Evolutionary conservation across 2,888 invertebrate genomes (phyloP), one percentile per base, ranked within the genome.

Genomic region (Noctua janthe): DNA sequence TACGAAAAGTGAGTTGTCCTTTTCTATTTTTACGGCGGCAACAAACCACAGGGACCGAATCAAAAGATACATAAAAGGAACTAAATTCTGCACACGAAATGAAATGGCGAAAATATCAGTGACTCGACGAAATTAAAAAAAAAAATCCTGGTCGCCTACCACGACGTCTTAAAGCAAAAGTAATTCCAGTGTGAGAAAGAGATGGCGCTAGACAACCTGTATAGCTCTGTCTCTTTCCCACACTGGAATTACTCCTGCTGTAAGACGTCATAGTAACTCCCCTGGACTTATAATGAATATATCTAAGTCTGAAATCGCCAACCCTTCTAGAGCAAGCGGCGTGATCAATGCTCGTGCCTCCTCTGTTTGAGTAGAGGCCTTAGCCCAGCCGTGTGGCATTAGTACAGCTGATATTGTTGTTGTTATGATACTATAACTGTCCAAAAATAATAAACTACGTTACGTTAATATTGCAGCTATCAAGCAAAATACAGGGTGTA

Each of bases 401-500:
- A n/a, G 11, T 39, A 59, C 54, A 5, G 59, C 29, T 62, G 59
- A 29, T 29, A 62, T 29, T 62, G 59, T 29, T 59, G 1, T 59
- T 62, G 15, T 29, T 15, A 62, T 29, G 59, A 29, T 29, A 62
- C 23, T 56, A 10, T 56, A 20, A 17, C 54, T 56, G 0, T 56
- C 23, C 23, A 56, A 23, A 56, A 56, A 56, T 56, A 54, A 56
- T 56, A 56, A 23, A 56, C 23, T 23, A 56, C 54, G 23, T 56
- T 8, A 56, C 29, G n/a, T 62, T 29, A n/a, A n/a, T 77, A 78
- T 77, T 56, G 70, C 74, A 78, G 76, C 23, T 80, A 82, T 80
- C 70, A 70, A 76, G 17, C 35, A 80, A 80, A 84, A 29, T 29
- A 62, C 29, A 29, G 29, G 29, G 29, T 29, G 29, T 29, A 29